Percentiles rank a stretch among this genome's conserved stretches.
These are phyloP conservation scores for Kryphioiulus occultus DNA, from an alignment of 2,888 invertebrate genomes.

Conservation along the genomic window DNA sequence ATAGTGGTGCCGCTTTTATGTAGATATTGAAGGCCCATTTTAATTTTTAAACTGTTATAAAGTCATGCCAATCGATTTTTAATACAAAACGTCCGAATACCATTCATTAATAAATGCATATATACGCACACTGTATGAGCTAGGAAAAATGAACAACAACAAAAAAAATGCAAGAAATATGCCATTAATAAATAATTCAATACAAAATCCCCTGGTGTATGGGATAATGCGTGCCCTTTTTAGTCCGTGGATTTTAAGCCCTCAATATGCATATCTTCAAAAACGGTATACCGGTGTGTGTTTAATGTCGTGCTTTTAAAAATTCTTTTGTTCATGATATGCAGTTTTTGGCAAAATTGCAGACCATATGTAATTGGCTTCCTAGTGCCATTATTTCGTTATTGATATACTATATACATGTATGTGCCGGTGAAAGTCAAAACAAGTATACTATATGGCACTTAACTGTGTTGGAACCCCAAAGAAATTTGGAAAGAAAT, in stretches of 20 bases:
- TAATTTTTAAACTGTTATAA: conserved; percentile 36
- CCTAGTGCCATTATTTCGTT: background rate
- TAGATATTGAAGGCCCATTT: background rate
- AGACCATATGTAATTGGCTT: background rate
- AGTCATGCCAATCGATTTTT: conserved; percentile 29
- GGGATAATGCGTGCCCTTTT: conserved; percentile 24
- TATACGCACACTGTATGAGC: background rate
- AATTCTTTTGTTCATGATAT: conserved; percentile 6
- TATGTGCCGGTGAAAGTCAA: background rate
- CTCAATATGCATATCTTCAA: background rate
- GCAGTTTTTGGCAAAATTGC: background rate
- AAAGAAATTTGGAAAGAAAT: too few relatives aligned
- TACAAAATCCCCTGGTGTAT: background rate
- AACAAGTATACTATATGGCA: background rate
- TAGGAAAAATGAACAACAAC: background rate
- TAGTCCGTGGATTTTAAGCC: background rate
- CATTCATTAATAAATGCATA: conserved; percentile 9
- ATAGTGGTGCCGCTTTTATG: conserved; percentile 32
- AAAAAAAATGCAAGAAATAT: conserved; percentile 29
- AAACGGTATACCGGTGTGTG: background rate
- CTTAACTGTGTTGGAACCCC: background rate
- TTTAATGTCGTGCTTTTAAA: conserved; percentile 9
- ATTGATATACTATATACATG: background rate
- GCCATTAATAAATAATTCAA: conserved; percentile 35
- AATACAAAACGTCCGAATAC: conserved; percentile 4